Evolutionary conservation across 2,113 vertebrate species (phyloP).

Genomic region (Pheucticus melanocephalus): DNA sequence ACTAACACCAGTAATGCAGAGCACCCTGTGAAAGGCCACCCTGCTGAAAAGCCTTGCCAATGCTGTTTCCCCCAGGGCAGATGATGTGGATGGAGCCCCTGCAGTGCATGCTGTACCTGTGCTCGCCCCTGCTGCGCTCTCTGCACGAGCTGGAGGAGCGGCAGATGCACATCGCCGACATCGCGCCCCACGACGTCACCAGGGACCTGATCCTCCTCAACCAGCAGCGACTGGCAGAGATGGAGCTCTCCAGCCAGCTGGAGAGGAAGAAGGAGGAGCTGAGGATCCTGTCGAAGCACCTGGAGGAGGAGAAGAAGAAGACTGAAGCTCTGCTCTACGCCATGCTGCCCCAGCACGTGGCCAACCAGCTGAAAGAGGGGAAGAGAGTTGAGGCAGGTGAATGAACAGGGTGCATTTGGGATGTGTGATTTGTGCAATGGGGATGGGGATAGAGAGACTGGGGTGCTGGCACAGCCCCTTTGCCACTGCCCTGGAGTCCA

Average conservation of each 20-base stretch:
- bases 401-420: neutral
- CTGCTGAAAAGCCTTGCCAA: neutral
- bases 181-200: constrained; percentile 81
- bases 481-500: too few relatives aligned
- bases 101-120: constrained; percentile 81
- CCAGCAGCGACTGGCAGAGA: constrained; percentile 81
- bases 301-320: constrained; percentile 80
- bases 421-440: neutral
- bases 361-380: constrained; percentile 80
- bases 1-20: neutral
- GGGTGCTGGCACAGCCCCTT: neutral
- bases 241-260: constrained; percentile 83
- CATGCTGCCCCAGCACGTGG: constrained; percentile 81
- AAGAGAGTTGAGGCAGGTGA: constrained; percentile 81
- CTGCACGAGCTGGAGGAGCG: constrained; percentile 81
- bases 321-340: constrained; percentile 78
- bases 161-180: constrained; percentile 81
- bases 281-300: constrained; percentile 73
- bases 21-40: accelerated
- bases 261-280: constrained; percentile 83
- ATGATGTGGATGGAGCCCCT: constrained; percentile 85
- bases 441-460: neutral
- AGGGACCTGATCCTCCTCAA: constrained; percentile 84
- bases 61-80: constrained; percentile 60
- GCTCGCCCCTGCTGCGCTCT: constrained; percentile 78